A percentile compares a stretch with the other conserved stretches of the same genome.
These are phyloP conservation scores for Cephalopterus ornatus DNA, from an alignment of 2,113 vertebrate genomes.

Conservation along the genomic window DNA sequence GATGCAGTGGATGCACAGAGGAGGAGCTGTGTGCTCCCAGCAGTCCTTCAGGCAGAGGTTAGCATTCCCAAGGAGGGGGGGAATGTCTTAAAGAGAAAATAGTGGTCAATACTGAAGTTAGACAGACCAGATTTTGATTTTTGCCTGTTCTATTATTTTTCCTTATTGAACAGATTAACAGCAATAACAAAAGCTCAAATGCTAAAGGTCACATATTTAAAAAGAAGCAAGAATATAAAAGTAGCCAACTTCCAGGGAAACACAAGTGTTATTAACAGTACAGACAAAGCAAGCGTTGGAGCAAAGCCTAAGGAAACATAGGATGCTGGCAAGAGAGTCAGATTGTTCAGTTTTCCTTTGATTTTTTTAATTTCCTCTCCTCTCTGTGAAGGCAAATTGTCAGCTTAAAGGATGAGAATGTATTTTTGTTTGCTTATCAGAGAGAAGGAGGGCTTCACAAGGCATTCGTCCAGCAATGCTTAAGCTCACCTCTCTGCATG, in stretches of 20 bases:
- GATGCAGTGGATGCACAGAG: neutral
- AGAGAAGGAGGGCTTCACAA: neutral
- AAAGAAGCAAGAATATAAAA: neutral
- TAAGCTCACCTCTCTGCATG: neutral
- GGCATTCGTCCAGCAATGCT: neutral
- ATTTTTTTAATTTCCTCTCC: neutral
- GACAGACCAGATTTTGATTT: neutral
- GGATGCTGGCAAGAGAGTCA: neutral
- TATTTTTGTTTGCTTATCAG: neutral
- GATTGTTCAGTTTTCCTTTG: neutral
- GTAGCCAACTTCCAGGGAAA: neutral
- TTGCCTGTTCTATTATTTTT: neutral
- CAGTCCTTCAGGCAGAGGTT: neutral
- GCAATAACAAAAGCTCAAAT: neutral
- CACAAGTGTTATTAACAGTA: neutral
- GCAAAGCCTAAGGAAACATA: neutral
- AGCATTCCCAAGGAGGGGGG: neutral
- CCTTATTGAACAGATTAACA: neutral
- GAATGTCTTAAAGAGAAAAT: neutral
- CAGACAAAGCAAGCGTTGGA: neutral
- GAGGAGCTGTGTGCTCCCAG: neutral
- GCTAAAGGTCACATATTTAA: neutral
- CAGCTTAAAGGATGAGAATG: neutral
- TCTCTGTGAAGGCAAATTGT: neutral
- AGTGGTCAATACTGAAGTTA: neutral